Evolutionary conservation across 2,888 invertebrate species (phyloP).

Genomic region (Calephelis perditalis): DNA sequence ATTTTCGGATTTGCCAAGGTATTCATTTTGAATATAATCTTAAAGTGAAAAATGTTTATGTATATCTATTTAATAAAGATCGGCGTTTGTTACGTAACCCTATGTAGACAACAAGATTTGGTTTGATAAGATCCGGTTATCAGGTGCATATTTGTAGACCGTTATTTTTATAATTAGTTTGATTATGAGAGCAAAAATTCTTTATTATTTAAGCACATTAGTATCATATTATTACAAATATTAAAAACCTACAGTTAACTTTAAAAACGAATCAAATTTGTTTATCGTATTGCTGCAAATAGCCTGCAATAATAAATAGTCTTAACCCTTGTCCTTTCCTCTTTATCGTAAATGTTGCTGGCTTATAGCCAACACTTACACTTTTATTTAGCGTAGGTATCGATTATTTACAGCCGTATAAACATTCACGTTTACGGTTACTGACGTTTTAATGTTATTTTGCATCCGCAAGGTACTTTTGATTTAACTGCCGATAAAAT

Average conservation of each 20-base stretch:
- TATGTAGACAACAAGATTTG: no score
- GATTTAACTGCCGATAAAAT: slow-evolving; percentile 56
- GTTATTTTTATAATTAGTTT: no score
- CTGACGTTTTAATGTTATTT: slow-evolving; percentile 52
- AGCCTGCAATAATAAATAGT: slow-evolving; percentile 6
- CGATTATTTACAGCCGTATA: slow-evolving; percentile 66
- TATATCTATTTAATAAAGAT: no score
- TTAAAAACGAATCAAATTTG: not conserved
- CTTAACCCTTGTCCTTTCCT: slow-evolving; percentile 9
- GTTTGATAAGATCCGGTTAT: no score
- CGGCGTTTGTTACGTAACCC: no score
- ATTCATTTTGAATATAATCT: no score
- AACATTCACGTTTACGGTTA: slow-evolving; percentile 62
- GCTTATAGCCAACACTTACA: slow-evolving; percentile 59
- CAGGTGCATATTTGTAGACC: no score
- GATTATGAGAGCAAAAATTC: no score
- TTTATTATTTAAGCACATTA: no score
- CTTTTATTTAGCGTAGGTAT: slow-evolving; percentile 62
- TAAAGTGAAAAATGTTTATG: no score
- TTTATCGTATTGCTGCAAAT: slow-evolving; percentile 2
- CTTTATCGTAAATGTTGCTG: slow-evolving; percentile 52
- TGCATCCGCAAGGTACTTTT: slow-evolving; percentile 52
- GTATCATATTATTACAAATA: no score
- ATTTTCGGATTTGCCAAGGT: not conserved
- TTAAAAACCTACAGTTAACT: not conserved